These are phyloP conservation scores for Apocrypta bakeri DNA, from an alignment of 1,140 invertebrate genomes.

Conservation along the genomic window DNA sequence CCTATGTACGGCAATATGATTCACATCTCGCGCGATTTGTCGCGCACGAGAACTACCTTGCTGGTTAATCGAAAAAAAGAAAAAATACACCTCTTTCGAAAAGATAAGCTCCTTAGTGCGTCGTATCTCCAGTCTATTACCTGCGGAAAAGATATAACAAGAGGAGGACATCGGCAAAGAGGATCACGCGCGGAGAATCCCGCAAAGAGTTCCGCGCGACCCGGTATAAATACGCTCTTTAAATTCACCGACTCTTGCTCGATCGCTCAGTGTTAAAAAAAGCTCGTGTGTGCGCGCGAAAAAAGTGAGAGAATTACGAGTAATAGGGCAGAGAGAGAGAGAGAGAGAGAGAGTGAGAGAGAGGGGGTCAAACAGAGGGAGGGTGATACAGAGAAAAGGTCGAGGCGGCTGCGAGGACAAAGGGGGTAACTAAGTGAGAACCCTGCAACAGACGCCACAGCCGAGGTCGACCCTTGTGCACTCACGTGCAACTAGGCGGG, in stretches of 20 bases:
- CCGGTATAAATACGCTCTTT: background rate
- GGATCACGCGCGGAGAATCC: background rate
- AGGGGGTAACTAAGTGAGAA: conserved; percentile 29
- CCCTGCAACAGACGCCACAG: conserved; percentile 7
- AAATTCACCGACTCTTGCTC: background rate
- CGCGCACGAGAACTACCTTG: background rate
- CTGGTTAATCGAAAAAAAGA: background rate
- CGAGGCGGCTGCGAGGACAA: background rate
- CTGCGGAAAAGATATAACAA: no score
- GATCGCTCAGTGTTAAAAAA: background rate
- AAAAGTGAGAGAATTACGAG: background rate
- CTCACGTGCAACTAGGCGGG: background rate
- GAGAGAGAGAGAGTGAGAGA: background rate
- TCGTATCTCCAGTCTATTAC: background rate
- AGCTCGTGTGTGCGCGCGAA: background rate
- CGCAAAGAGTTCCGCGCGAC: no score
- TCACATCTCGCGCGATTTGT: background rate
- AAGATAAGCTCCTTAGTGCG: background rate
- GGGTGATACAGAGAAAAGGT: conserved; percentile 33
- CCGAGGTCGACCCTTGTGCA: background rate
- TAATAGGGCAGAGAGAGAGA: background rate
- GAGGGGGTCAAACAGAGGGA: background rate
- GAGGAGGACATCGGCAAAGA: background rate
- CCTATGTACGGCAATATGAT: background rate
- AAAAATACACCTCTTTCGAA: background rate